phyloP scores from a whole-genome alignment of 2,113 vertebrate species.

The Panthera leo region DNA sequence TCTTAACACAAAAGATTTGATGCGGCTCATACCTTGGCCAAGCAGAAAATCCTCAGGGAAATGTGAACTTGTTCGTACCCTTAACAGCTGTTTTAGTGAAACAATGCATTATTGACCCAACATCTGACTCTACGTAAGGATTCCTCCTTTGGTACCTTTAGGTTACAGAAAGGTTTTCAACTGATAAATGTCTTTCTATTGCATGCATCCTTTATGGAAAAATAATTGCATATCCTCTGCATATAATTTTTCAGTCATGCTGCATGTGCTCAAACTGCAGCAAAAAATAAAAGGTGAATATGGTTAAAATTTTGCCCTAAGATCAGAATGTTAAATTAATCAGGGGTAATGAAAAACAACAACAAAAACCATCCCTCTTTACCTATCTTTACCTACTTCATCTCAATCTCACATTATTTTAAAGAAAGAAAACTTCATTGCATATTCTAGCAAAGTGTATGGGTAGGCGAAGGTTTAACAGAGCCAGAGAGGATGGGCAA shows the following conservation, averaged over 20 bases:
- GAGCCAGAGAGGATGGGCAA: conserved; percentile 87
- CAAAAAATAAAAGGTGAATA: conserved; percentile 38
- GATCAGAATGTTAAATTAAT: conserved; percentile 51
- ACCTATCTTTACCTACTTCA: conserved; percentile 72
- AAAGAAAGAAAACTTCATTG: conserved; percentile 84
- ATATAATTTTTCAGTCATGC: conserved; percentile 33
- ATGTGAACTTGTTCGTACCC: not conserved
- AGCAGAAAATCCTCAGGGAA: not conserved
- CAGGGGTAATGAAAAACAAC: conserved; percentile 51
- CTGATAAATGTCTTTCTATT: not conserved
- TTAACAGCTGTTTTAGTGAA: conserved; percentile 47
- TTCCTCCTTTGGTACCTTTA: conserved; percentile 22
- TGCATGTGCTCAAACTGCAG: not conserved
- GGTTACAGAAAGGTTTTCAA: conserved; percentile 40
- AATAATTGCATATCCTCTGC: conserved; percentile 31
- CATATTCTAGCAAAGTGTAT: conserved; percentile 86
- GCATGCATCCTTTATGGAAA: not conserved
- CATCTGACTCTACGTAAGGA: not conserved
- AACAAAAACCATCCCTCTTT: conserved; percentile 39
- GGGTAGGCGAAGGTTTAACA: conserved; percentile 84
- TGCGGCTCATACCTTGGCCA: not conserved
- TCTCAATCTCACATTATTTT: conserved; percentile 71
- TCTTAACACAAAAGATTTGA: conserved; percentile 39
- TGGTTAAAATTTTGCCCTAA: conserved; percentile 62
- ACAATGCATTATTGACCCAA: not conserved